Evolutionary conservation across 2,113 vertebrate species (phyloP).

Genomic region (Taurulus bubalis): DNA sequence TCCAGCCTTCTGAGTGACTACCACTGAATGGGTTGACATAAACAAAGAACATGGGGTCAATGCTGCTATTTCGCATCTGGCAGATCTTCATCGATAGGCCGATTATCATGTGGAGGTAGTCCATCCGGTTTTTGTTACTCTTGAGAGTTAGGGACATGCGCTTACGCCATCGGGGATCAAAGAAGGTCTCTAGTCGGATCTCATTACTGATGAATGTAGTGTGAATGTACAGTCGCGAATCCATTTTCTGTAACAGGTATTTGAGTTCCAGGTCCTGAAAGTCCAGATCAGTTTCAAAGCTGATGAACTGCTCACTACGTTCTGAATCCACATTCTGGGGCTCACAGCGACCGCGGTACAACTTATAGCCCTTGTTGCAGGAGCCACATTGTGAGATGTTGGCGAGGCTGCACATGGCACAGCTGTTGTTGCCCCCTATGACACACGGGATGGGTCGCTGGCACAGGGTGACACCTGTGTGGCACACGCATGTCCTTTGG

Average conservation of each 20-base stretch:
- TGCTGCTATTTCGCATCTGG: conserved; percentile 98
- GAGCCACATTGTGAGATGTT: conserved; percentile 99
- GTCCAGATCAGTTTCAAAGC: conserved; percentile 98
- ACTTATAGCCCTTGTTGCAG: conserved; percentile 99
- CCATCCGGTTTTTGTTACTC: conserved; percentile 99
- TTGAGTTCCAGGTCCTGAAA: conserved; percentile 99
- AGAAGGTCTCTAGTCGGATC: conserved; percentile 98
- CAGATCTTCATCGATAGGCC: conserved; percentile 99
- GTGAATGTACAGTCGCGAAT: conserved; percentile 96
- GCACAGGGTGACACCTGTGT: conserved; percentile 93
- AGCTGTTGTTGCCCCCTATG: conserved; percentile 99
- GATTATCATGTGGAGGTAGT: conserved; percentile 99
- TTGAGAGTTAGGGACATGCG: conserved; percentile 99
- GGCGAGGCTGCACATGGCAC: conserved; percentile 99
- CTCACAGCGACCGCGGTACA: conserved; percentile 97
- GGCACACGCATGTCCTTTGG: conserved; percentile 96
- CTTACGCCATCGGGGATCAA: conserved; percentile 97
- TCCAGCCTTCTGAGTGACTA: conserved; percentile 99
- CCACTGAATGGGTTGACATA: conserved; percentile 98
- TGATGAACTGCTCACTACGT: conserved; percentile 99
- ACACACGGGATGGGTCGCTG: conserved; percentile 97
- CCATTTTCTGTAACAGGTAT: conserved; percentile 99
- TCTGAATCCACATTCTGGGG: conserved; percentile 99
- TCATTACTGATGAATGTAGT: conserved; percentile 99
- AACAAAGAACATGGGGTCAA: conserved; percentile 98